A percentile compares a stretch with the other conserved stretches of the same genome.
phyloP scores from a whole-genome alignment of 2,888 invertebrate genomes.

The Limnephilus auricula region DNA sequence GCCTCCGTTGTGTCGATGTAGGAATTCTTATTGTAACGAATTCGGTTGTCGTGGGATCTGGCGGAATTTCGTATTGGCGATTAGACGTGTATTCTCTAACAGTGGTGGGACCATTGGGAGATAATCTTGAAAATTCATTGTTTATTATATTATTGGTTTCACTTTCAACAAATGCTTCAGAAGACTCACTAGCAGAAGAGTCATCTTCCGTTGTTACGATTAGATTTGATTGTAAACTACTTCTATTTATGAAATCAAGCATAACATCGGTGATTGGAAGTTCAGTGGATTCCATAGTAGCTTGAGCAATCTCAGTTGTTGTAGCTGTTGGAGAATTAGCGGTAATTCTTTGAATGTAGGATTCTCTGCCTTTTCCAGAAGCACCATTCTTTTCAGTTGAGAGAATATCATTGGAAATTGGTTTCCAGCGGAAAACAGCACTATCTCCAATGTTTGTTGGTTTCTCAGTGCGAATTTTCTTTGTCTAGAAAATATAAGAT shows the following conservation, averaged over 20 bases:
- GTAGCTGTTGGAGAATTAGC: conserved; percentile 68
- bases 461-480: conserved; percentile 77
- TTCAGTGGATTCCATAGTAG: conserved; percentile 3
- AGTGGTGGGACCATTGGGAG: not conserved
- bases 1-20: conserved; percentile 62
- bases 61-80: not conserved
- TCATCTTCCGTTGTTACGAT: not conserved
- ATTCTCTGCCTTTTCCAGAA: conserved; percentile 72
- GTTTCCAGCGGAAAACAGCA: conserved; percentile 68
- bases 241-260: conserved; percentile 9
- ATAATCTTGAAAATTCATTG: not conserved
- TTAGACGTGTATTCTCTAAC: not conserved
- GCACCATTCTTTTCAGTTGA: conserved; percentile 69
- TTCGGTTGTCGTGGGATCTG: not conserved
- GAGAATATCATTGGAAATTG: conserved; percentile 71
- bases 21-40: not conserved
- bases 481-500: conserved; percentile 73
- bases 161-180: conserved; percentile 27
- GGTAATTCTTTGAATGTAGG: conserved; percentile 71
- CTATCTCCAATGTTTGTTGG: conserved; percentile 71
- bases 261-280: conserved; percentile 8
- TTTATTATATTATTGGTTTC: conserved; percentile 22
- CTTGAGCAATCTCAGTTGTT: not conserved
- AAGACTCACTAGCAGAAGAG: not conserved
- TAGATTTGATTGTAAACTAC: conserved; percentile 22